Conservation (phyloP, 2,113 vertebrate genomes). For the Sinosuthora webbiana region DNA sequence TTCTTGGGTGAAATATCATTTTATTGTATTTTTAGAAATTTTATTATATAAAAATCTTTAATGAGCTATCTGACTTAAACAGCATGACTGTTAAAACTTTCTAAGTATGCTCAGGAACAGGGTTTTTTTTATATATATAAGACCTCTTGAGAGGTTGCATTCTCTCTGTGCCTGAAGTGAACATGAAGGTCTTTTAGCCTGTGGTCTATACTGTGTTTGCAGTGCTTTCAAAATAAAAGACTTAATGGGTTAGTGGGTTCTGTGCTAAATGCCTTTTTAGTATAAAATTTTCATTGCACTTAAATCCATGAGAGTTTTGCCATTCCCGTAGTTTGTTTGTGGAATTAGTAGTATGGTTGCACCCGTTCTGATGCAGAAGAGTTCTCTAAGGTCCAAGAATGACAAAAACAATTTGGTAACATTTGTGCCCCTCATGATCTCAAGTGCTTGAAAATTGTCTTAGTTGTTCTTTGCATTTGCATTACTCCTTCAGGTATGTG, state of each 20-base stretch:
- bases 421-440: neutral
- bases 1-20: neutral
- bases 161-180: neutral
- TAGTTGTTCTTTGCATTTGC: neutral
- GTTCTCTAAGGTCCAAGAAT: neutral
- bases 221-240: neutral
- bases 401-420: neutral
- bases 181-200: neutral
- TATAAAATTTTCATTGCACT: neutral
- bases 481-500: neutral
- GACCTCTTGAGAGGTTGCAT: neutral
- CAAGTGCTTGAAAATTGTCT: neutral
- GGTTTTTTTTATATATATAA: neutral
- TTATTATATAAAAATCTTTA: neutral
- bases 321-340: neutral
- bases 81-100: neutral
- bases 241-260: neutral
- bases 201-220: neutral
- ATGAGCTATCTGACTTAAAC: neutral
- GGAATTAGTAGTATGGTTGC: neutral
- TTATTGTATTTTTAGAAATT: slow-evolving; percentile 6
- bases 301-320: neutral
- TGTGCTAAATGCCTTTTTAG: neutral
- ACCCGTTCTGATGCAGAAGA: neutral
- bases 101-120: neutral